Base-by-base conservation (phyloP, 30 jellyfish, hydroid and myxozoan species). In the Clytia hemisphaerica region DNA sequence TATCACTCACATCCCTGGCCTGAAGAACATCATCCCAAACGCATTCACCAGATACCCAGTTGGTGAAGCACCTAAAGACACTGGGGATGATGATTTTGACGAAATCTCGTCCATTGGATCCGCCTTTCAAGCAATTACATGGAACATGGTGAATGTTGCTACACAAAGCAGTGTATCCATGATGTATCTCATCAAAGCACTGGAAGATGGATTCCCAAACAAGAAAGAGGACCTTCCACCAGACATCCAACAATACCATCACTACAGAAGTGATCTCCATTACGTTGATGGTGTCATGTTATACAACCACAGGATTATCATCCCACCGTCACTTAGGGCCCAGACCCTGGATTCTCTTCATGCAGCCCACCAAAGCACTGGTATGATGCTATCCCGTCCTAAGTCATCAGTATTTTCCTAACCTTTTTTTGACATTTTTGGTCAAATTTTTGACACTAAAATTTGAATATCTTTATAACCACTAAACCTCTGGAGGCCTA, bases 151-250 rank as follows among this genome's bases (percentile, higher is more conserved):
- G 30, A 51, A 51, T 14, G 66, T 51, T 51, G 66, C 66, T 31
- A 51, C 66, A 22, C 1, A 51, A 22, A 51, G 66, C 66, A 51
- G 66, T 51, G 24, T 51, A 22, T 0, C 21, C 66, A 51, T 51
- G 66, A 51, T 51, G 18, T 31, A 51, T 1, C 66, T 51, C 21
- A 51, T 51, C 30, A 51, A 51, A 51, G 66, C 66, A 51, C 24
- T 51, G 66, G 1, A 0, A 51, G 66, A 51, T 31, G 66, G 66
- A n/a, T 51, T 51, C 66, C 66, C 66, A 22, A 51, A 51, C 66
- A 51, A 51, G 24, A 51, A 24, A 22, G 66, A 51, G 66, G 18
- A 51, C 66, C 28, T 51, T 12, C 66, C 66, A 51, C 66, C 16
- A 31, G 66, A 51, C 66, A 51, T 51, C 66, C 66, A 51, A 51